Percentiles rank a stretch among this genome's conserved stretches.
phyloP scores from a whole-genome alignment of 2,113 vertebrate species.

The Callopanchax toddi region DNA sequence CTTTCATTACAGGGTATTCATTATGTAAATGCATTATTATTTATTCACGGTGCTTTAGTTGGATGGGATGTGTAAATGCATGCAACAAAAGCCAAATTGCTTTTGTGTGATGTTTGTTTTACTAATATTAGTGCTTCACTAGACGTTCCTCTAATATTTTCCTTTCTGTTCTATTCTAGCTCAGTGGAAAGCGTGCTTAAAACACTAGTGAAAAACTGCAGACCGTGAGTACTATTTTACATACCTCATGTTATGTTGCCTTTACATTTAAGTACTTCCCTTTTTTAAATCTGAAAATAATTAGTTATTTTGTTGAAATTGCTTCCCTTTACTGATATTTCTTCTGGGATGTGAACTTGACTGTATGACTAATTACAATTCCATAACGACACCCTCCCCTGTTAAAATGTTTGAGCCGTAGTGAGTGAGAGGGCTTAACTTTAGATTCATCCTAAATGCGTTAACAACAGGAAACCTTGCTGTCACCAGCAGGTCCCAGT shows the following conservation, averaged over 20 bases:
- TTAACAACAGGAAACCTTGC: conserved; percentile 5
- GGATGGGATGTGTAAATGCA: conserved; percentile 64
- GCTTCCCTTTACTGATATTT: not conserved
- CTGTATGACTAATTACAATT: too few relatives aligned
- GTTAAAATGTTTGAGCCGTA: too few relatives aligned
- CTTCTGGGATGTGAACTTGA: too few relatives aligned
- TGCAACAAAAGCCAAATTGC: conserved; percentile 75
- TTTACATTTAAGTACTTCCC: not conserved
- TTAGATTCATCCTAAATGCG: not conserved
- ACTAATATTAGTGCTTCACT: conserved; percentile 32
- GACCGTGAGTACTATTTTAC: conserved; percentile 88
- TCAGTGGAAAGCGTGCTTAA: conserved; percentile 95
- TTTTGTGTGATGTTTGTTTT: conserved; percentile 62
- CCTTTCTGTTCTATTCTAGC: conserved; percentile 70
- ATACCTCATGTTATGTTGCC: not conserved
- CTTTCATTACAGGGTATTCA: not conserved
- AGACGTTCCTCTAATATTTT: conserved; percentile 17
- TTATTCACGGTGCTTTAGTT: conserved; percentile 27
- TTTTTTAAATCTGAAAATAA: not conserved
- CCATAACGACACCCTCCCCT: too few relatives aligned
- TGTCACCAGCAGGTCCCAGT: conserved; percentile 6
- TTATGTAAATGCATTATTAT: conserved; percentile 1
- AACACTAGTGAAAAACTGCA: conserved; percentile 94
- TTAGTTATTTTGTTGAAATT: too few relatives aligned
- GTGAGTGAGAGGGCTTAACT: not conserved